A percentile compares a stretch with the other conserved stretches of the same genome.
Conservation (phyloP, 1,140 invertebrate genomes). For the Ceratitis capitata region DNA sequence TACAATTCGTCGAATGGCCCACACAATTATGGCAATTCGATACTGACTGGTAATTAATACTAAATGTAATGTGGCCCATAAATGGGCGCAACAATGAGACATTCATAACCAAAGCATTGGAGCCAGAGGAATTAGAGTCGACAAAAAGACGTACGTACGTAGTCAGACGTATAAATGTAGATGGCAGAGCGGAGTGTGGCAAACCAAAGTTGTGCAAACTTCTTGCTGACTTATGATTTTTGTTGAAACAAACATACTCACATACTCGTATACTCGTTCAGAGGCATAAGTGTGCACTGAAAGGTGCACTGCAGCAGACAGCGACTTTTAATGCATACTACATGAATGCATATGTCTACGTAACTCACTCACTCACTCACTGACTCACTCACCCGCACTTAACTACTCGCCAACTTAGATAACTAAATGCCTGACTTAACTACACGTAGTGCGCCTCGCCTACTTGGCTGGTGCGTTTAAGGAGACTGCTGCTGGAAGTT, state of each 20-base stretch:
- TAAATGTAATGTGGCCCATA: slow-evolving; percentile 40
- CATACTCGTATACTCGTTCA: neutral
- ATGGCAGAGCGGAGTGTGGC: neutral
- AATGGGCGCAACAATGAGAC: slow-evolving; percentile 34
- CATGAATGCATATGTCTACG: neutral
- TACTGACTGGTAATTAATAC: slow-evolving; percentile 41
- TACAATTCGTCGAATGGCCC: neutral
- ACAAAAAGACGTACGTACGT: neutral
- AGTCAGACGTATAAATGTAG: neutral
- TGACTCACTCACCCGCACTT: neutral
- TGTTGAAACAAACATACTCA: neutral
- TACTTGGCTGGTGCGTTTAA: neutral
- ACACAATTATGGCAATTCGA: slow-evolving; percentile 38
- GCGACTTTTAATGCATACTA: neutral
- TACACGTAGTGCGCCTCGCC: neutral
- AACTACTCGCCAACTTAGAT: too few relatives aligned
- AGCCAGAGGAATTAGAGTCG: slow-evolving; percentile 11
- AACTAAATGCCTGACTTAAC: neutral
- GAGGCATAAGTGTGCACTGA: neutral
- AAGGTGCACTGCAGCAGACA: neutral
- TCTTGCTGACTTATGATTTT: too few relatives aligned
- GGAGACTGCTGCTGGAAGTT: neutral
- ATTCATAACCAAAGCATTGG: neutral
- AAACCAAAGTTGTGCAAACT: slow-evolving; percentile 14
- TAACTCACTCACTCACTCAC: neutral